A percentile compares a stretch with the other conserved stretches of the same genome.
phyloP scores from a whole-genome alignment of 1,140 invertebrate genomes.

The Diabrotica undecimpunctata region DNA sequence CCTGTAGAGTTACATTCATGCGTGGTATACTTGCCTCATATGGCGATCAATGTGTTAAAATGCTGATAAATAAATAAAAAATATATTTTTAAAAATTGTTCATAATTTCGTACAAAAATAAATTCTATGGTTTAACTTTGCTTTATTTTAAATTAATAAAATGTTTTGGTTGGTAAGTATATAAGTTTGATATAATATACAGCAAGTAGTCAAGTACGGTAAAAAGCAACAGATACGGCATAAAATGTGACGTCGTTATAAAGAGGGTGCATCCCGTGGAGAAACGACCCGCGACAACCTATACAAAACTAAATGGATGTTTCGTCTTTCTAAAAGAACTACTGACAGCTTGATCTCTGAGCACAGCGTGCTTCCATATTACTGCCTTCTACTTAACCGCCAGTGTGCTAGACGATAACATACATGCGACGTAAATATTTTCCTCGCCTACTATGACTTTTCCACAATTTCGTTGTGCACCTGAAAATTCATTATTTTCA shows the following conservation, averaged over 20 bases:
- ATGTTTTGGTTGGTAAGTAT: background rate
- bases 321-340: conserved; percentile 22
- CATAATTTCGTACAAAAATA: too few relatives aligned
- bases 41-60: too few relatives aligned
- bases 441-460: too few relatives aligned
- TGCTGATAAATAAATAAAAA: too few relatives aligned
- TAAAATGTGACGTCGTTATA: conserved; percentile 15
- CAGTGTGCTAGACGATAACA: conserved; percentile 8
- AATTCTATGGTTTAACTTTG: too few relatives aligned
- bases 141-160: too few relatives aligned
- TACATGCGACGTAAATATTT: background rate
- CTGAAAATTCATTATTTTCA: conserved; percentile 6
- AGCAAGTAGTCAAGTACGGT: background rate
- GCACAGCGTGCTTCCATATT: conserved; percentile 27
- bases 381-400: conserved; percentile 14
- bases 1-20: too few relatives aligned
- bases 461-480: background rate
- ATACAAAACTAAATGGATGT: conserved; percentile 26
- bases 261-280: conserved; percentile 18
- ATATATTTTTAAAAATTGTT: too few relatives aligned
- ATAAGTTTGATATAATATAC: background rate
- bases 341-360: conserved; percentile 30
- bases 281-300: conserved; percentile 12
- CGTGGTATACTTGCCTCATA: too few relatives aligned
- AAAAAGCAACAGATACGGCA: conserved; percentile 1